Evolutionary conservation across 2,113 vertebrate genomes (phyloP).

Genomic region (Carollia perspicillata): DNA sequence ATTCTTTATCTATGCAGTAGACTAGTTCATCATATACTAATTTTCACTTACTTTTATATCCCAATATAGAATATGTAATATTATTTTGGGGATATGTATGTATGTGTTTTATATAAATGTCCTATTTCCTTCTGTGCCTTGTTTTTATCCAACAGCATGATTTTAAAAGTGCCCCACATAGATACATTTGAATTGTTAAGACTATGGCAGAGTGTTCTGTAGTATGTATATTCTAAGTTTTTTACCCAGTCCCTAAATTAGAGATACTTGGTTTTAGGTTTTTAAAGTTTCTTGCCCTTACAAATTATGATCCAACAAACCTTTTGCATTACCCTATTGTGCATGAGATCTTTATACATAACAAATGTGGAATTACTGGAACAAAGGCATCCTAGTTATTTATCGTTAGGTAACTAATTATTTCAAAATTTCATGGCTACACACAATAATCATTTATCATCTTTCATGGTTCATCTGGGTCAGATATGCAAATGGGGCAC

Average conservation of each 20-base stretch:
- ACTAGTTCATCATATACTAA: not conserved
- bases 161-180: not conserved
- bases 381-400: not conserved
- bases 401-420: not conserved
- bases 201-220: not conserved
- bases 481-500: not conserved
- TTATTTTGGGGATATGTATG: not conserved
- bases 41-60: conserved; percentile 1
- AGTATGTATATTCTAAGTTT: not conserved
- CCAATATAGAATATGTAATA: not conserved
- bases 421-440: not conserved
- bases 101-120: not conserved
- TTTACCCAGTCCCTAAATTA: not conserved
- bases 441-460: not conserved
- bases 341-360: not conserved
- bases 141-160: not conserved
- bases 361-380: not conserved
- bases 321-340: not conserved
- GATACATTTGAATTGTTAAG: not conserved
- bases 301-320: not conserved
- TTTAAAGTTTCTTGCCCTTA: not conserved
- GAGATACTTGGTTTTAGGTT: not conserved
- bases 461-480: not conserved
- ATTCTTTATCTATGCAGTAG: not conserved
- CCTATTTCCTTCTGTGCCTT: not conserved